Evolutionary conservation across 1,140 invertebrate genomes (phyloP).

Genomic region (Lutraria rhynchaena): DNA sequence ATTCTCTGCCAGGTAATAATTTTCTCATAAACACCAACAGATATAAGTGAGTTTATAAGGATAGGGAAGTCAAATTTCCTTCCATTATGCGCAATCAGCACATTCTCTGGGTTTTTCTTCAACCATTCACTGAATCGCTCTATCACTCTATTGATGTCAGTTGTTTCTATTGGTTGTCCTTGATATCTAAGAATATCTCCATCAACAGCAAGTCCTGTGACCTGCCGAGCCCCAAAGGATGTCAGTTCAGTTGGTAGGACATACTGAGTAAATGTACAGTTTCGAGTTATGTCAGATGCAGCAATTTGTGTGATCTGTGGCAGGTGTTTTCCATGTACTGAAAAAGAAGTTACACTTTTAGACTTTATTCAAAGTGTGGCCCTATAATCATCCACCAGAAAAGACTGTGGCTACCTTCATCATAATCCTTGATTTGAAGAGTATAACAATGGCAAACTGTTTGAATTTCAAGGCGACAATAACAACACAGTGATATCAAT

Average conservation of each 20-base stretch:
- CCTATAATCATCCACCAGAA: too few relatives aligned
- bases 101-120: slow-evolving; percentile 35
- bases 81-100: slow-evolving; percentile 57
- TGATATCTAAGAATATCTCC: slow-evolving; percentile 4
- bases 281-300: too few relatives aligned
- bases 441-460: too few relatives aligned
- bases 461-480: too few relatives aligned
- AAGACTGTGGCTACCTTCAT: too few relatives aligned
- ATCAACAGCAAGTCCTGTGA: background rate
- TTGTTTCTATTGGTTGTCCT: background rate
- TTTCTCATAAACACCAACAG: background rate
- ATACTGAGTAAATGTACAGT: slow-evolving; percentile 3
- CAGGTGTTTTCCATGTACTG: background rate
- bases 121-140: slow-evolving; percentile 41
- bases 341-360: slow-evolving; percentile 17
- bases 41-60: slow-evolving; percentile 4
- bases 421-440: too few relatives aligned
- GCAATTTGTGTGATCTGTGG: slow-evolving; percentile 49
- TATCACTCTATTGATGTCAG: background rate
- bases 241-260: slow-evolving; percentile 12
- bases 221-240: too few relatives aligned
- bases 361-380: background rate
- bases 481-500: too few relatives aligned
- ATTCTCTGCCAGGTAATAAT: background rate
- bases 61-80: slow-evolving; percentile 56